phyloP scores from a whole-genome alignment of 2,888 invertebrate species.

The Acholoe squamosa region DNA sequence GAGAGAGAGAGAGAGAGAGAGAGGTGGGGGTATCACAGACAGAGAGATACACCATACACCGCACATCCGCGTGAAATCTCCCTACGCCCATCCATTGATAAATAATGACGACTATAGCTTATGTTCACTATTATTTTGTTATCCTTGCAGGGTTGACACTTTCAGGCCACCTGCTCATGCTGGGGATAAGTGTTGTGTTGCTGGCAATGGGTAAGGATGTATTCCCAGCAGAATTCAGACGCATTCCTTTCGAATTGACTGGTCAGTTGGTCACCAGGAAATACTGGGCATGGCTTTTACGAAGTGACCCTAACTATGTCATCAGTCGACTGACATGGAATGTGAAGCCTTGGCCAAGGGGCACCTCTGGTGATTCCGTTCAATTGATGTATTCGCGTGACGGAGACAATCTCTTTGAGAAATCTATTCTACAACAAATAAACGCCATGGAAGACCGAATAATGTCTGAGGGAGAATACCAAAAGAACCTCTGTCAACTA shows the following conservation, averaged over 20 bases:
- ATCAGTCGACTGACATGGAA: constrained; percentile 40
- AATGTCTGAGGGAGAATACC: constrained; percentile 63
- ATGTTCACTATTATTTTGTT: not conserved
- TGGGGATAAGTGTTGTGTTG: constrained; percentile 63
- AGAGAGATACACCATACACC: not conserved
- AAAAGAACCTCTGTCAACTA: constrained; percentile 64
- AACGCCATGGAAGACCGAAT: constrained; percentile 64
- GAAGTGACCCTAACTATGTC: constrained; percentile 47
- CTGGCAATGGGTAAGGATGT: constrained; percentile 65
- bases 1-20: no score
- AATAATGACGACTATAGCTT: no score
- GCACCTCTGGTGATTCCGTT: constrained; percentile 53
- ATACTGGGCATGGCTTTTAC: constrained; percentile 66
- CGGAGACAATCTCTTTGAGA: constrained; percentile 66
- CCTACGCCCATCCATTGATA: no score
- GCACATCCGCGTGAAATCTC: not conserved
- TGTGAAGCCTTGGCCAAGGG: constrained; percentile 54
- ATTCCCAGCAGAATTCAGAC: constrained; percentile 66
- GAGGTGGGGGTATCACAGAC: no score
- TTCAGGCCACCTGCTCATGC: constrained; percentile 63
- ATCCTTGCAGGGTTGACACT: constrained; percentile 65
- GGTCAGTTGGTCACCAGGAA: constrained; percentile 57
- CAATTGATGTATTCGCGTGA: constrained; percentile 55
- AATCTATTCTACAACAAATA: constrained; percentile 63
- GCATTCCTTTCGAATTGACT: constrained; percentile 65